Evolutionary conservation across 2,113 vertebrate genomes (phyloP), one percentile per base, ranked within the genome.

Genomic region (Spilogale gracilis): DNA sequence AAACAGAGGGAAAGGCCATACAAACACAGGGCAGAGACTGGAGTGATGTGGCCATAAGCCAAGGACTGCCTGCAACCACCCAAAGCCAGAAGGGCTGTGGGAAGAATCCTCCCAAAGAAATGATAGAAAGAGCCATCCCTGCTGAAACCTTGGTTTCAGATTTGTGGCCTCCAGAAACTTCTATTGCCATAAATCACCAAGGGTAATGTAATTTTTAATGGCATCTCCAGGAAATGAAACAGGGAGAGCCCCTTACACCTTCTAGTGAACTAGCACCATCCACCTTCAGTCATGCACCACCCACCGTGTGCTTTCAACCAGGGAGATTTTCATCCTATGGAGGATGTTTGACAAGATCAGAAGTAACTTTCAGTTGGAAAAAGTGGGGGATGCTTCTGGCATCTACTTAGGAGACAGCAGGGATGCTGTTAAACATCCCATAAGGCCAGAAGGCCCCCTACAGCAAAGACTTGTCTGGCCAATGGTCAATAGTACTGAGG

Each of bases 61-160:
- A 13, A 71, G n/a, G 9, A 23, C 13, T 21, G n/a, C 18, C 18
- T 1, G 43, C 23, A 30, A 13, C 16, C 23, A 27, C 17, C 52
- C 1, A 16, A 17, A 54, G 79, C 23, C 4, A 13, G 43, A 27
- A 67, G 18, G 45, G 48, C 1, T 12, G 0, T 1, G 56, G 32
- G 12, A 38, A 32, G n/a, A 43, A 20, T 6, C 11, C 60, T 71
- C 32, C 50, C 1, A 0, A 5, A 12, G 8, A 5, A 38, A 3
- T 9, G 25, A 20, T 11, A 56, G 87, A 12, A 25, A n/a, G 79
- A 84, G n/a, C 14, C 79, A 18, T 9, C 32, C 48, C 10, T 45
- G 27, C 50, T 38, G 13, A 21, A 11, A 8, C 11, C 60, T 48
- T 21, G 21, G 27, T 5, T 43, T 16, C 14, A n/a, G 94, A 48